Evolutionary conservation across 2,113 vertebrate species (phyloP).

Genomic region (Garra rufa): DNA sequence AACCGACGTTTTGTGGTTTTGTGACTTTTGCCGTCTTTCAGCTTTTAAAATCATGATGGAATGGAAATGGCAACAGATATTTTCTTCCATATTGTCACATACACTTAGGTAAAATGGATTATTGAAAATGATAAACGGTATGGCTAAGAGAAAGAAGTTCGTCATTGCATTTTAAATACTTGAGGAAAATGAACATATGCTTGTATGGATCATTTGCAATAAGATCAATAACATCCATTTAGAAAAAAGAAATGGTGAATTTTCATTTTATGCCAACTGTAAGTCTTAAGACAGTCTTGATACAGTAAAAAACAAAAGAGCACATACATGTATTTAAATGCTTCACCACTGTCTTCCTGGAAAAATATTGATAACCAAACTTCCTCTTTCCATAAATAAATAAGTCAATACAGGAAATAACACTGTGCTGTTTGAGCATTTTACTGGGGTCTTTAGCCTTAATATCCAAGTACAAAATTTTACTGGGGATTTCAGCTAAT

Average conservation of each 20-base stretch:
- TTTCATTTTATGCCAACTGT: neutral
- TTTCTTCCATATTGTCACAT: neutral
- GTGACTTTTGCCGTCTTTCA: neutral
- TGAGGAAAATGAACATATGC: no score
- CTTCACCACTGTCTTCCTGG: neutral
- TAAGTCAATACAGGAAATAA: neutral
- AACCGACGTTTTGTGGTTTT: neutral
- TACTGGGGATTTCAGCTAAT: neutral
- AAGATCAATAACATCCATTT: neutral
- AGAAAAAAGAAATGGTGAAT: neutral
- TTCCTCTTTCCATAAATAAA: neutral
- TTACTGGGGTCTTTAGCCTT: neutral
- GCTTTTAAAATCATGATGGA: neutral
- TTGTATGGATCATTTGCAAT: neutral
- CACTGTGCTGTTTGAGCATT: neutral
- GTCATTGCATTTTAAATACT: no score
- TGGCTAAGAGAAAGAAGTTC: no score
- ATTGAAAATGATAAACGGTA: no score
- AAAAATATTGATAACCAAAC: neutral
- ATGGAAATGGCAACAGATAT: neutral
- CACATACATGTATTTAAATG: neutral
- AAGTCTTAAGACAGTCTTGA: neutral
- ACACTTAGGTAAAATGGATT: neutral
- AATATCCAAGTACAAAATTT: neutral
- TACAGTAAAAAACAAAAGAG: neutral